phyloP scores from a whole-genome alignment of 2,888 invertebrate genomes.

The Dryadula phaetusa region DNA sequence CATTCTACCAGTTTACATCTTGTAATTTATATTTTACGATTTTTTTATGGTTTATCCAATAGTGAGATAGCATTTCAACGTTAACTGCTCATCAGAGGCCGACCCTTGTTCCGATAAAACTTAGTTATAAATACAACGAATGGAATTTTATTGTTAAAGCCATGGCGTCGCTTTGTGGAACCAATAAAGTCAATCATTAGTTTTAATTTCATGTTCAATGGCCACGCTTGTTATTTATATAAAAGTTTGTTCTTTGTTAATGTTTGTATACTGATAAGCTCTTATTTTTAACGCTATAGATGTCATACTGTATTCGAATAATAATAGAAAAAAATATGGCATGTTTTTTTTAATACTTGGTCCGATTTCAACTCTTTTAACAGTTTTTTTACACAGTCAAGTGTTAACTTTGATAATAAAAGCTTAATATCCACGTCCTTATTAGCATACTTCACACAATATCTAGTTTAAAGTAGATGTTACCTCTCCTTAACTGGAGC shows the following conservation, averaged over 20 bases:
- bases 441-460: constrained; percentile 3
- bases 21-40: constrained; percentile 31
- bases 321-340: no score
- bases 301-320: no score
- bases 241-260: not conserved
- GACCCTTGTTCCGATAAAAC: constrained; percentile 22
- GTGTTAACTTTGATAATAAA: not conserved
- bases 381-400: not conserved
- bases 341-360: not conserved
- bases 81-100: constrained; percentile 36
- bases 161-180: constrained; percentile 14
- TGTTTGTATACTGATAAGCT: not conserved
- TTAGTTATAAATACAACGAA: constrained; percentile 22
- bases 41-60: constrained; percentile 36
- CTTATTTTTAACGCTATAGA: no score
- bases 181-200: constrained; percentile 16
- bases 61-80: constrained; percentile 23
- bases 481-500: constrained; percentile 60
- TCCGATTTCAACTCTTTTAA: not conserved
- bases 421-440: constrained; percentile 2
- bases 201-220: constrained; percentile 14
- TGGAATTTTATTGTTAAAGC: constrained; percentile 19
- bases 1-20: constrained; percentile 23
- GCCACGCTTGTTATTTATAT: not conserved
- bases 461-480: constrained; percentile 25